Base-by-base conservation (phyloP, 2,797 vertebrate genomes). In the Poecilia picta region DNA sequence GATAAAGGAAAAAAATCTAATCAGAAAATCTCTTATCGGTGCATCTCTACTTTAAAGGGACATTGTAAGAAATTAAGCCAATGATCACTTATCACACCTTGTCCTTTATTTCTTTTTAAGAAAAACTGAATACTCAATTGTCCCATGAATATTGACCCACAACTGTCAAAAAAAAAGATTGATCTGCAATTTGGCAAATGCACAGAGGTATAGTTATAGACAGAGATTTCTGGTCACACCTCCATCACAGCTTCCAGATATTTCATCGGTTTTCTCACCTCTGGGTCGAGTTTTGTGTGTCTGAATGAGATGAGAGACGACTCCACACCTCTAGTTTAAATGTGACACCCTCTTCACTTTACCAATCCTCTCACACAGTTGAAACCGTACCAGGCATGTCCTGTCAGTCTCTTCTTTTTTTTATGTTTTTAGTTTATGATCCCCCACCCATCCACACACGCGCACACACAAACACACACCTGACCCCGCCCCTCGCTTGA, bases 251-350 rank as follows among this genome's bases (percentile, higher is more conserved):
- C 86, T 87, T 90, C 77, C 83, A 85, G 82, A 85, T 85, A 76
- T 86, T 85, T 86, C 81, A 86, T 91, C 83, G 70, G 82, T 77
- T 92, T 89, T 85, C 85, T 90, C 87, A 85, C 82, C 85, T 92
- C 84, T 83, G 89, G 86, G 88, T 95, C 85, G 91, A 89, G 92
- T 93, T 1, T 86, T 95, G 92, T 95, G 89, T 85, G 89, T 94
- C 89, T 93, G 81, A 88, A 91, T 90, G 93, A 94, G 92, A 91
- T 77, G 72, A 94, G 95, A 91, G 91, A 94, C 93, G 88, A 93
- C 89, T 91, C 94, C 88, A 91, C 84, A 75, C 89, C 93, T 93
- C 92, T 95, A 93, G 93, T 91, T 94, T 93, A 84, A 94, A 90
- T 81, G 85, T 95, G 94, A 94, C 94, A 89, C 83, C 41, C 43